Evolutionary conservation across 2,113 vertebrate genomes (phyloP), one percentile per base, ranked within the genome.

Genomic region (Lichenostomus cassidix): DNA sequence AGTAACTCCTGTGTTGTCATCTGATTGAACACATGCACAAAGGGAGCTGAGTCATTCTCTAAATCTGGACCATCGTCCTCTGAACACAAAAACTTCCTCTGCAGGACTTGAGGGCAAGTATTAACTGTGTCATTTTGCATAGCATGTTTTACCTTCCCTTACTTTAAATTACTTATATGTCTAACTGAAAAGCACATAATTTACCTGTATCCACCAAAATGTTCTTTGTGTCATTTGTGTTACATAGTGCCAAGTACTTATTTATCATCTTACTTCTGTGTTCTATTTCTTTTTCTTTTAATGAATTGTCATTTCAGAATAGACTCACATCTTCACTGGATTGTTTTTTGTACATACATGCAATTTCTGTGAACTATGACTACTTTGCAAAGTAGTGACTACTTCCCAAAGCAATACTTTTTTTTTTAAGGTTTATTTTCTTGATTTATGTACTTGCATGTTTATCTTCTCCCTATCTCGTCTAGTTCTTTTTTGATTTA

Each of bases 11-110:
- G 1, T 47, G 71, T 84, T 92, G 88, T 90, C 83, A 78, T 77
- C 78, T 93, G 71, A 86, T 88, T 86, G 63, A 95, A 67, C 75
- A 90, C 59, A 41, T 9, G 65, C 79, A 70, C 52, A 78, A 91
- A 92, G 50, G 73, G 49, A 71, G 68, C 68, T 94, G 90, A 95
- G 90, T 96, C 92, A 94, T 87, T 27, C 17, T 84, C 93, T 94
- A 93, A 92, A 89, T 86, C 63, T 49, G 92, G 76, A 78, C 46
- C 60, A 5, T 83, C 90, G 3, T 75, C 24, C 24, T 80, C 31
- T 24, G 20, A 86, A 37, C 49, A 71, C 41, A 74, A 75, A 92
- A 59, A 49, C 10, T 71, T 83, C 33, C 39, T 68, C 73, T 90
- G 52, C n/a, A 89, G 64, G 71, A 56, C 60, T 70, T 83, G 77